A percentile compares a stretch with the other conserved stretches of the same genome.
Evolutionary conservation across 2,797 vertebrate species (phyloP).

Genomic region (Chiloscyllium punctatum): DNA sequence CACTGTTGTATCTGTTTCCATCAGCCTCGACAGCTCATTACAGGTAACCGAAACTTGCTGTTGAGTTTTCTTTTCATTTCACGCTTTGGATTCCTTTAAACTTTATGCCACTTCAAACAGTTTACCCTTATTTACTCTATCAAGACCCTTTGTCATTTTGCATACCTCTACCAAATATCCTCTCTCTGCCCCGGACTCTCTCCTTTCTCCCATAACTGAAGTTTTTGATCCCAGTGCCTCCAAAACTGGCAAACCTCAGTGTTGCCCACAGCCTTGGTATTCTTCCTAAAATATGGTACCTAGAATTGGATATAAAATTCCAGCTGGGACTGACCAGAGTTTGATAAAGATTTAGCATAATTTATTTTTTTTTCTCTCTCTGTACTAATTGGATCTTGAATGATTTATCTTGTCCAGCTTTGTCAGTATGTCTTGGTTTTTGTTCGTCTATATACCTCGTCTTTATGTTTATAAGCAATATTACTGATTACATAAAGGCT

Average conservation of each 20-base stretch:
- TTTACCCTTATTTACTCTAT: not conserved
- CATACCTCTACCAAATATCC: not conserved
- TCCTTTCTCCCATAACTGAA: not conserved
- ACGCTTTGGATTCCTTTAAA: not conserved
- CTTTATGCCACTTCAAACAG: not conserved
- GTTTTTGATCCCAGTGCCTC: not conserved
- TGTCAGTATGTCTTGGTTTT: not conserved
- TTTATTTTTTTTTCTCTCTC: not conserved
- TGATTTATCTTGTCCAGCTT: not conserved
- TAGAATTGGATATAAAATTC: not conserved
- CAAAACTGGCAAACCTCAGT: not conserved
- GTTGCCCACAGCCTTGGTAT: not conserved
- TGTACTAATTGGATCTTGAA: not conserved
- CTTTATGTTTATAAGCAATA: not conserved
- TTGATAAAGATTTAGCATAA: not conserved
- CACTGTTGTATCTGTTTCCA: not conserved
- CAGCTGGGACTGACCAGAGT: not conserved
- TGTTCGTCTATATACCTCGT: not conserved
- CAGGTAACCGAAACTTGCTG: not conserved
- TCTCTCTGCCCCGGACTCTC: not conserved
- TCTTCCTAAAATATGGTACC: not conserved
- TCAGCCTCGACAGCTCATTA: not conserved
- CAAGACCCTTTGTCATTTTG: not conserved
- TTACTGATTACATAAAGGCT: not conserved
- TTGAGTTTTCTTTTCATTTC: not conserved